Evolutionary conservation across 2,113 vertebrate species (phyloP), one percentile per base, ranked within the genome.

Genomic region (Pseudorectes ferrugineus): DNA sequence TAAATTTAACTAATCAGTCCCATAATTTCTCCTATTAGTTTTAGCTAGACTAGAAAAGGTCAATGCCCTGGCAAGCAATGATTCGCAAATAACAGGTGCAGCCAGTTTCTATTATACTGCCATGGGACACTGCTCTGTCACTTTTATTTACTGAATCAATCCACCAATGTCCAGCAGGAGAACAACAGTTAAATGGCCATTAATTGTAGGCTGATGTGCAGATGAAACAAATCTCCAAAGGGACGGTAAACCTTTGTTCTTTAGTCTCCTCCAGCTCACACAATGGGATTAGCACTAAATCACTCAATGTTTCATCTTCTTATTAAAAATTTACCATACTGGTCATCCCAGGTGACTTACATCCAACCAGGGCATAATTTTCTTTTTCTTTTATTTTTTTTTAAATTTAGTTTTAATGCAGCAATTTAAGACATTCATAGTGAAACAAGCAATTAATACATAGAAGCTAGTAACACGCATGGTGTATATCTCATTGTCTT

Each of bases 121-220:
- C 95, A 91, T 92, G 97, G 98, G 98, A 98, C 97, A 96, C 93
- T 76, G 74, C 94, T 97, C 97, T 98, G 98, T 98, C 98, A 98
- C 97, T 98, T 98, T 98, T 98, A 98, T 98, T 98, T 98, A 98
- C 97, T 96, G 97, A 98, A 98, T 98, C 98, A 98, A 98, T 98
- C 98, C 97, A 98, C 97, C 97, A 98, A 96, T 96, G 98, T 98
- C 98, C 98, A 97, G 97, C 97, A 97, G 98, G 97, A 98, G 97
- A 98, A 98, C 97, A 97, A 98, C 97, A 98, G 97, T 97, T 98
- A 98, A 98, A 98, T 98, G 97, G 96, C 96, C 98, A 98, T 98
- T 98, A 98, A 98, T 98, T 98, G 97, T 97, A 90, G 95, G 88
- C 96, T 98, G 98, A 98, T 98, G 98, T 97, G 97, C 97, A 98